Evolutionary conservation across 1,140 invertebrate species (phyloP), one percentile per base, ranked within the genome.

Genomic region (Pseudomyrmex flavicornis): DNA sequence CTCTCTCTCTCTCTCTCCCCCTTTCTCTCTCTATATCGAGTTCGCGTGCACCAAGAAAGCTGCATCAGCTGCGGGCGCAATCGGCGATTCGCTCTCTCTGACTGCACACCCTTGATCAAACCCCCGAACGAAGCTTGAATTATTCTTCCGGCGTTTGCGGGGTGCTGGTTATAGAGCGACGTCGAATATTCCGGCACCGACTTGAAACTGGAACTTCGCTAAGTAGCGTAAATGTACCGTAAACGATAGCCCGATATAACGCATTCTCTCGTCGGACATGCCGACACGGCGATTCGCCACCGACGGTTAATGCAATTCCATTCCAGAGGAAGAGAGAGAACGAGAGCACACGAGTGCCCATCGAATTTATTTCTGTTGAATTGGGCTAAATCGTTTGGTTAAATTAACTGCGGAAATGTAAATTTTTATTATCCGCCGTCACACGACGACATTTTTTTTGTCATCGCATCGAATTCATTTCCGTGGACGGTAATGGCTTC

Each of bases 151-250:
- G 65, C 20, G 65, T 79, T 79, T 26, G 50, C 1, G 4, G 17
- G 35, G 35, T 35, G 35, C 35, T 35, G 26, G 50, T 48, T 69
- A 35, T 59, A 48, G 52, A 12, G 22, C 15, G 12, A 56, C 12
- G 12, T 63, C 13, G 44, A 44, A 58, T 70, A 79, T 79, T 59
- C 52, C 62, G 17, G 26, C 50, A 46, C 50, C 74, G 61, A 65
- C 61, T 76, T 61, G 2, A 26, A 8, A n/a, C 15, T 58, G 15
- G 54, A 70, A 80, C 54, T 80, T 80, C 54, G 54, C 54, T 79
- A 80, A 80, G 54, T 70, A 70, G 54, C 65, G 76, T 59, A 80
- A 80, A 80, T 80, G 76, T 80, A 80, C 76, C 66, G 66, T 80
- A 80, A 80, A 80, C 66, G 76, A 70, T 80, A 80, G 76, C 44